These are phyloP conservation scores for Scytalopus superciliaris DNA, from an alignment of 2,113 vertebrate species.

Conservation along the genomic window DNA sequence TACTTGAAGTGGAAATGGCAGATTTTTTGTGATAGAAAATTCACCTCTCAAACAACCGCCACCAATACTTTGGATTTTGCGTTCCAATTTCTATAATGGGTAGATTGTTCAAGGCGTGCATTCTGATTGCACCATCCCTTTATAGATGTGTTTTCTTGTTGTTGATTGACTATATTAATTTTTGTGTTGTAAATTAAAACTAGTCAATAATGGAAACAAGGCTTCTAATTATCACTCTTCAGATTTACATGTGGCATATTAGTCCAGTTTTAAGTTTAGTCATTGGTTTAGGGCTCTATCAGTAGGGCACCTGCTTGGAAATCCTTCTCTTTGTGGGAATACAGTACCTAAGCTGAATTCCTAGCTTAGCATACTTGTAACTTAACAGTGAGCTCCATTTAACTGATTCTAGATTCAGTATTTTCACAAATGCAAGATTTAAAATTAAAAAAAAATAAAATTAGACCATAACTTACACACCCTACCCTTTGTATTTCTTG, in stretches of 20 bases:
- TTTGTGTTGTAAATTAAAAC: conserved; percentile 19
- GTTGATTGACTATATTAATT: conserved; percentile 39
- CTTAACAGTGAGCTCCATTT: conserved; percentile 28
- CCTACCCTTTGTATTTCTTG: neutral
- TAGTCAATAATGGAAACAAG: conserved; percentile 27
- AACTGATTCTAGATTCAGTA: conserved; percentile 27
- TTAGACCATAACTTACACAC: neutral
- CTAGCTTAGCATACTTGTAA: conserved; percentile 25
- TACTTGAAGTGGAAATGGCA: neutral
- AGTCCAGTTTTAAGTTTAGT: neutral
- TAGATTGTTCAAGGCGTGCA: neutral
- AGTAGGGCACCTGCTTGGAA: conserved; percentile 47
- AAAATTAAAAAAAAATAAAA: neutral
- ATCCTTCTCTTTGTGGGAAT: conserved; percentile 27
- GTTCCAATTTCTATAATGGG: neutral
- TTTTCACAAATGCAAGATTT: conserved; percentile 30
- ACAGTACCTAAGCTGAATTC: conserved; percentile 41
- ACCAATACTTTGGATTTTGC: neutral
- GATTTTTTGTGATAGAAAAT: conserved; percentile 31
- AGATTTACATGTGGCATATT: neutral
- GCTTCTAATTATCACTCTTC: conserved; percentile 26
- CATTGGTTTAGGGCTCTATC: neutral
- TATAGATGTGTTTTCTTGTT: conserved; percentile 7
- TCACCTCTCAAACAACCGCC: neutral
- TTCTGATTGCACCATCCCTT: neutral